phyloP scores from a whole-genome alignment of 2,113 vertebrate species.

The Alligator sinensis region DNA sequence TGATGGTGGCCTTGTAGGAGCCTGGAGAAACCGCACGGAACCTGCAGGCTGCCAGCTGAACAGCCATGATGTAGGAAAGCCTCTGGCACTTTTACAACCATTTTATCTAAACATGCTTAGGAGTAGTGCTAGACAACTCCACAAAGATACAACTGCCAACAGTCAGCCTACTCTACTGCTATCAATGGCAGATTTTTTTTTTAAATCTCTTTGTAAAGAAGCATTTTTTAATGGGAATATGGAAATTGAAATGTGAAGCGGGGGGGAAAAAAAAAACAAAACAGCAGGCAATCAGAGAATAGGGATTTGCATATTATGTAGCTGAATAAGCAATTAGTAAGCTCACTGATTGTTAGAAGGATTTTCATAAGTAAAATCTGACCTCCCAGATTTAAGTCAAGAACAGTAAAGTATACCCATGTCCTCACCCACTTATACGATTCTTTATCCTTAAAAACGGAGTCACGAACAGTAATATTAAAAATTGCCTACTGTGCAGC shows the following conservation, averaged over 20 bases:
- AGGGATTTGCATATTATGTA: neutral
- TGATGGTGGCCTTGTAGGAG: no score
- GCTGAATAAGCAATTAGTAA: neutral
- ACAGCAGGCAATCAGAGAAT: neutral
- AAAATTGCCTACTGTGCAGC: rapidly evolving
- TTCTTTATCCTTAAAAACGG: no score
- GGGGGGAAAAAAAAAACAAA: neutral
- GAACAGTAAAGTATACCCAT: rapidly evolving
- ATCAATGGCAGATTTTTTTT: neutral
- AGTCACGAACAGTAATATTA: neutral
- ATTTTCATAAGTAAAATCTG: neutral
- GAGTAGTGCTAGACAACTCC: neutral
- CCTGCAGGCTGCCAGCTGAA: no score
- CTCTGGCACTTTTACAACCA: neutral
- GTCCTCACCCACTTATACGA: rapidly evolving
- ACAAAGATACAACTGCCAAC: neutral
- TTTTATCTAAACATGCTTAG: neutral
- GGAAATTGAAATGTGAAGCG: neutral
- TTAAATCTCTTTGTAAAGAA: neutral
- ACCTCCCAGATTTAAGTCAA: neutral
- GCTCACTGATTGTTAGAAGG: neutral
- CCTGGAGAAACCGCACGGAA: no score
- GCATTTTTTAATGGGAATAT: neutral
- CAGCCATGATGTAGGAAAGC: no score
- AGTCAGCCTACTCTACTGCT: neutral